Evolutionary conservation across 1,140 invertebrate species (phyloP).

Genomic region (Ridgeia piscesae): DNA sequence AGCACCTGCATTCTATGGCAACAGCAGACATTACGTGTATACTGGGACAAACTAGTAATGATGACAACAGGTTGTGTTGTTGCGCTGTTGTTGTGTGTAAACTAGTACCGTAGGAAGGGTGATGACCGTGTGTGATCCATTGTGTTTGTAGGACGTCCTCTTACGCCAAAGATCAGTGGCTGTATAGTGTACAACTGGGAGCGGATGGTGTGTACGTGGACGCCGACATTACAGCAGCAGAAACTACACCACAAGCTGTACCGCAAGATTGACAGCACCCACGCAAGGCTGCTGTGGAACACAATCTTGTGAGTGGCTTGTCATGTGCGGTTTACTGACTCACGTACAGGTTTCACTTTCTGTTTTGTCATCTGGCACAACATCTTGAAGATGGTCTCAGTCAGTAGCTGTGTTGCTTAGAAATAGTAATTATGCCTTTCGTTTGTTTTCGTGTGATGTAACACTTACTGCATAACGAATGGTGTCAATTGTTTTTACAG

Average conservation of each 20-base stretch:
- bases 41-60: too few species aligned
- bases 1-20: too few species aligned
- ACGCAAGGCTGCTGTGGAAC: background rate
- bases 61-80: too few species aligned
- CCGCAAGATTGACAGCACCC: background rate
- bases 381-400: too few species aligned
- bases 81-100: too few species aligned
- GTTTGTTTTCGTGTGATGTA: too few species aligned
- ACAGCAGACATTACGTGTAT: too few species aligned
- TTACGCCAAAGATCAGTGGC: conserved; percentile 2
- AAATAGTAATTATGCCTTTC: too few species aligned
- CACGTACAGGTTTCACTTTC: background rate
- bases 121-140: background rate
- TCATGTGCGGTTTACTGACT: background rate
- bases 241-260: conserved; percentile 19
- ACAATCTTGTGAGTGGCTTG: conserved; percentile 6
- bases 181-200: conserved; percentile 14
- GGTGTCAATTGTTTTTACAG: too few species aligned
- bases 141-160: background rate
- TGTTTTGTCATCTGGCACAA: too few species aligned
- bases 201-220: conserved; percentile 10
- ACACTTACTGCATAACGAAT: too few species aligned
- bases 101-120: background rate
- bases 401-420: too few species aligned
- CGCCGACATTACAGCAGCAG: background rate